phyloP scores from a whole-genome alignment of 2,888 invertebrate species.

The Megaustenia siamemsis region DNA sequence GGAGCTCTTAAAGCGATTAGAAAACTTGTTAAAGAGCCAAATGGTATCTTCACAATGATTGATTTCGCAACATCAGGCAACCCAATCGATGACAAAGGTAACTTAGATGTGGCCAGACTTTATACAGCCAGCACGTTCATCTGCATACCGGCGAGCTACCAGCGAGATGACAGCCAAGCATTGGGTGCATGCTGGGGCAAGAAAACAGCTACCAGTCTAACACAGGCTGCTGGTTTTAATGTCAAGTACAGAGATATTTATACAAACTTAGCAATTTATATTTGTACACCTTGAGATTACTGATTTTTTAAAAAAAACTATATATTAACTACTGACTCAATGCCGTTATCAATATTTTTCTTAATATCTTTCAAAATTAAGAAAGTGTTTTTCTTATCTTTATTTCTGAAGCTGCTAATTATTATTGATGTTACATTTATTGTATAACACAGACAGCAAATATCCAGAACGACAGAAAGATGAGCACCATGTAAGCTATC shows the following conservation, averaged over 20 bases:
- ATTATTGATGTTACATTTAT: too few relatives aligned
- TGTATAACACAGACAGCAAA: too few relatives aligned
- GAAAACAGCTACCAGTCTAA: slow-evolving; percentile 19
- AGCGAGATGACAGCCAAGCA: slow-evolving; percentile 47
- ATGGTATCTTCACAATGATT: slow-evolving; percentile 31
- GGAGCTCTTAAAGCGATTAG: slow-evolving; percentile 43
- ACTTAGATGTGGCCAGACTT: slow-evolving; percentile 17
- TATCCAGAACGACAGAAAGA: too few relatives aligned
- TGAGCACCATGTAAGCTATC: too few relatives aligned
- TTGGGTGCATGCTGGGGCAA: slow-evolving; percentile 53
- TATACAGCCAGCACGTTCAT: slow-evolving; percentile 50
- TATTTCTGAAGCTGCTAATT: too few relatives aligned
- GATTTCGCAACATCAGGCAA: slow-evolving; percentile 38
- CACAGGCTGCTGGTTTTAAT: slow-evolving; percentile 45
- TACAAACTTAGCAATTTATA: neutral
- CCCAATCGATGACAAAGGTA: slow-evolving; percentile 45
- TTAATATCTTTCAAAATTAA: too few relatives aligned
- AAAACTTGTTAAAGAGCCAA: slow-evolving; percentile 9
- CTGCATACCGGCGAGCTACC: slow-evolving; percentile 58
- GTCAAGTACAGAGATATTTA: slow-evolving; percentile 18
- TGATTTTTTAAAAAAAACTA: neutral
- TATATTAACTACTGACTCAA: too few relatives aligned
- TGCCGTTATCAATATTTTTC: too few relatives aligned
- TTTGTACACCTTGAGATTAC: neutral
- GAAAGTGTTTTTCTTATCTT: too few relatives aligned